Evolutionary conservation across 2,797 vertebrate species (phyloP).

Genomic region (Falco concolor): DNA sequence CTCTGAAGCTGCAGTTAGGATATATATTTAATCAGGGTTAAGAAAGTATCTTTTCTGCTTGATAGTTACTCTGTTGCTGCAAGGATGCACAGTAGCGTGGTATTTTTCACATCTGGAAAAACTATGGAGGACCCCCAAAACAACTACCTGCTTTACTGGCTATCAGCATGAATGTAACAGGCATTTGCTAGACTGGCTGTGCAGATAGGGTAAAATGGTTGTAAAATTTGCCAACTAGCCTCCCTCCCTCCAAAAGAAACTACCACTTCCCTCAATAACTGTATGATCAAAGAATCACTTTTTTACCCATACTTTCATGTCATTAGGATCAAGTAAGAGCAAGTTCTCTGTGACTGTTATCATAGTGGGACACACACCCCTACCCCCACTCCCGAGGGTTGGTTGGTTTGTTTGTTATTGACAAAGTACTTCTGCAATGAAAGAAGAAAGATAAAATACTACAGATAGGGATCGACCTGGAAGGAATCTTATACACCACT

Average conservation of each 20-base stretch:
- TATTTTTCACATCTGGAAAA: background rate
- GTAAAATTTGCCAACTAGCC: background rate
- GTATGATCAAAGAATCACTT: background rate
- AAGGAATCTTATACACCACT: background rate
- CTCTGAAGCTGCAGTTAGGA: background rate
- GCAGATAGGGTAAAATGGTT: background rate
- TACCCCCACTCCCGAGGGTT: background rate
- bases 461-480: background rate
- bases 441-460: background rate
- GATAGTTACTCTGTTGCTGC: background rate
- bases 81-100: background rate
- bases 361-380: background rate
- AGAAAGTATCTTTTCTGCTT: background rate
- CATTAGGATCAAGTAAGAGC: background rate
- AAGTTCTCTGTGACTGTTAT: background rate
- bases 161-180: background rate
- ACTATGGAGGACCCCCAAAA: background rate
- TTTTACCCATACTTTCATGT: background rate
- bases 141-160: background rate
- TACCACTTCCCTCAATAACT: background rate
- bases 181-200: background rate
- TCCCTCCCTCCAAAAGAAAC: background rate
- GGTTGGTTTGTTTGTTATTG: background rate
- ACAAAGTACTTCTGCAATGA: background rate
- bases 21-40: background rate